Percentiles rank a stretch among this genome's conserved stretches.
Conservation (phyloP, 1,140 invertebrate species). For the Atta colombica region DNA sequence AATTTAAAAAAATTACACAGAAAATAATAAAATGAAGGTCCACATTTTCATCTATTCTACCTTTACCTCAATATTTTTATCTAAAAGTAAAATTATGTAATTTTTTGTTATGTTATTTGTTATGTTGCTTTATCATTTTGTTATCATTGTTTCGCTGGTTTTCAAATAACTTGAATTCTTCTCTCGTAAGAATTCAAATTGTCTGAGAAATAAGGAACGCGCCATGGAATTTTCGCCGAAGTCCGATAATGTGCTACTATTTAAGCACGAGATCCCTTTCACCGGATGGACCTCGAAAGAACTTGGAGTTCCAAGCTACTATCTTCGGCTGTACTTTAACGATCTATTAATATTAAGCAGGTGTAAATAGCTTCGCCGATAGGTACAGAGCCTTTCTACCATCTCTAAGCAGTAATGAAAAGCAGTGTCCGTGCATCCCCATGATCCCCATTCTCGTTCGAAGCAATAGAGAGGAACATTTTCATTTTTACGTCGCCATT, state of each 20-base stretch:
- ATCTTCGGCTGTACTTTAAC: conserved; percentile 12
- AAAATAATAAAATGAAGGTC: no score
- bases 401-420: conserved; percentile 44
- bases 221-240: not conserved
- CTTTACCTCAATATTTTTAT: not conserved
- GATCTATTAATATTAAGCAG: conserved; percentile 58
- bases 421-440: not conserved
- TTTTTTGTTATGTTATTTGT: no score
- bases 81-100: not conserved
- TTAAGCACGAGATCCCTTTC: not conserved
- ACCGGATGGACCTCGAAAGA: not conserved
- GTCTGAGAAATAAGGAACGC: not conserved
- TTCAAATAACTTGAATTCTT: not conserved
- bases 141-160: not conserved
- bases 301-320: not conserved
- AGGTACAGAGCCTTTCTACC: not conserved
- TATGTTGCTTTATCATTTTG: no score
- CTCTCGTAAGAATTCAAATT: not conserved
- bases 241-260: not conserved
- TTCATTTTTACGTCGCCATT: not conserved
- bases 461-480: not conserved
- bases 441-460: not conserved
- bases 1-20: no score
- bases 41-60: no score
- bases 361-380: conserved; percentile 35